Evolutionary conservation across 2,113 vertebrate species (phyloP), one percentile per base, ranked within the genome.

Genomic region (Rhodinocichla rosea): DNA sequence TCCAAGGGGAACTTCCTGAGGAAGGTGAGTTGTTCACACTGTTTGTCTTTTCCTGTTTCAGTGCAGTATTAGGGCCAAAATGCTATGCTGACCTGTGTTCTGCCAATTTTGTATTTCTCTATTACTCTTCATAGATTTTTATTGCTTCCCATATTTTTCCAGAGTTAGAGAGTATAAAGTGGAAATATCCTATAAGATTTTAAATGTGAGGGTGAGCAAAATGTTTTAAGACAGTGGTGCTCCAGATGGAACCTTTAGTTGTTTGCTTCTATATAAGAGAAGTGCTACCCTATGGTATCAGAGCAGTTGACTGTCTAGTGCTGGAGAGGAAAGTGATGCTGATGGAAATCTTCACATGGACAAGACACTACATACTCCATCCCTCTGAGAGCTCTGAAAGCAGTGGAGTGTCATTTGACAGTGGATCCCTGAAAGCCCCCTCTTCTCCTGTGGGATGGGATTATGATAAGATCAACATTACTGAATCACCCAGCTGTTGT

Each of bases 21-120:
- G 89, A 96, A 92, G 65, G 64, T 0, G 1, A 85, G 32, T 62
- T 87, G 77, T 80, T 70, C 64, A 4, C 39, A 70, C 47, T 56
- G 56, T 83, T 92, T 45, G 26, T 84, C 45, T 65, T 88, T 93
- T 83, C 90, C 83, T 86, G 65, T 84, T 91, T 90, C 79, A 50
- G 5, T 60, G 53, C 62, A 89, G 16, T 6, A 0, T 60, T 59
- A 16, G 15, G 49, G 60, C 15, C 35, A 78, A 86, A 77, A 63
- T 32, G 19, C 40, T 70, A 0, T 45, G 28, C 80, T 89, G 40
- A 57, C 55, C n/a, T 57, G 21, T 67, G 39, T 64, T 74, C 68
- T 90, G 47, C 27, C 79, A 56, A 6, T 52, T 93, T 55, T 78
- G 8, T 65, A 8, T 83, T 85, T 86, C 62, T 68, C 40, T 40